Evolutionary conservation across 2,797 vertebrate species (phyloP), one percentile per base, ranked within the genome.

Genomic region (Argentina silus): DNA sequence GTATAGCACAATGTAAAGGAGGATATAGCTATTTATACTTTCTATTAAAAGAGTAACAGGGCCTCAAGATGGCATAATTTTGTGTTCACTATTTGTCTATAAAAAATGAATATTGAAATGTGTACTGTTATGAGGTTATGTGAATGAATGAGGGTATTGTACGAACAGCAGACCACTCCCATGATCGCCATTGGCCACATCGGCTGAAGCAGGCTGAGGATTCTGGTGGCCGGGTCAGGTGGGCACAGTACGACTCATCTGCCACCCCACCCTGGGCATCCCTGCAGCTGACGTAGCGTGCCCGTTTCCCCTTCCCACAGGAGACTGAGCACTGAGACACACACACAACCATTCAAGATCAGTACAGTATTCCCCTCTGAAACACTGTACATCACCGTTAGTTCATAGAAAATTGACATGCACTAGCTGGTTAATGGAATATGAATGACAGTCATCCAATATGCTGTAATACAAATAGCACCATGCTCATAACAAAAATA

Each of bases 231-330:
- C 96, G 93, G 15, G 95, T 93, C 70, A 93, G 86, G 83, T 96
- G 93, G 71, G 93, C 86, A 27, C 98, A 99, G 66, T 91, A 89
- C 0, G 94, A 94, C 80, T 97, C 96, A 48, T 97, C 96, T 0
- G 96, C 97, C 76, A 96, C 91, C n/a, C 89, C 92, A 44, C 96
- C 96, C 6, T 92, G 85, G 72, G 88, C 89, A 55, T 99, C 96
- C 69, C 96, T 94, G 77, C 98, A 99, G 86, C 97, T 98, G 75
- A 99, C 97, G 1, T 98, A 98, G 9, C 97, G 96, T 63, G 93
- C 97, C 23, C 85, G 95, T 79, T 90, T 92, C 0, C 97, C 98
- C 74, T 93, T 95, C 70, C 98, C 98, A 82, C 98, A 99, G 57
- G 96, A 95, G 55, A 95, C 96, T 0, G 97, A 98, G 78, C 98